These are phyloP conservation scores for Catagonus wagneri DNA, from an alignment of 2,113 vertebrate genomes.

Conservation along the genomic window DNA sequence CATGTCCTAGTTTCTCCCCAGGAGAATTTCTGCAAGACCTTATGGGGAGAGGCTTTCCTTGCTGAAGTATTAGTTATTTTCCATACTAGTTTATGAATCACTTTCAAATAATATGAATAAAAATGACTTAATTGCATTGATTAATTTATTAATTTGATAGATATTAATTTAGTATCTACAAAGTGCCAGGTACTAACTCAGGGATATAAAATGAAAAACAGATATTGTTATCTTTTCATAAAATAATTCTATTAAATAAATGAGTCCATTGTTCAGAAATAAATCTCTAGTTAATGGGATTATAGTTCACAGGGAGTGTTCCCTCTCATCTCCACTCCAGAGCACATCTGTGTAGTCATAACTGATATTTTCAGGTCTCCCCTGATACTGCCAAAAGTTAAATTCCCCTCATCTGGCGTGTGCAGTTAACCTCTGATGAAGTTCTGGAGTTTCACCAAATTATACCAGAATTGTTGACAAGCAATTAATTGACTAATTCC, in stretches of 20 bases:
- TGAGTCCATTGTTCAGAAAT: not conserved
- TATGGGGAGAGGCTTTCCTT: not conserved
- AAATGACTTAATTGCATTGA: not conserved
- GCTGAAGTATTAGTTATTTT: not conserved
- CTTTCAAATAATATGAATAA: not conserved
- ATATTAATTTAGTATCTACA: not conserved
- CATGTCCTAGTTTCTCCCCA: not conserved
- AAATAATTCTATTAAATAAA: not conserved
- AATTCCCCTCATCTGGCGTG: not conserved
- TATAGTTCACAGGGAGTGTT: not conserved
- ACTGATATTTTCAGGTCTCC: not conserved
- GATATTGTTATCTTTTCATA: not conserved
- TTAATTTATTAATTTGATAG: not conserved
- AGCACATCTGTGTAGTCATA: not conserved
- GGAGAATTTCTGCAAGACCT: not conserved
- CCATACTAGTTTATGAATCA: not conserved
- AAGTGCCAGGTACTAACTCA: not conserved
- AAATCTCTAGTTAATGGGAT: not conserved
- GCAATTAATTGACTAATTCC: not conserved
- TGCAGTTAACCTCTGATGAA: not conserved
- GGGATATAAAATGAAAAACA: not conserved
- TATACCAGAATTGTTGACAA: not conserved
- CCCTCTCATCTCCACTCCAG: fast-evolving
- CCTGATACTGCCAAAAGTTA: not conserved
- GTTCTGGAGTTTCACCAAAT: not conserved